Conservation (phyloP, 2,113 vertebrate genomes). For the Ploceus nigricollis region DNA sequence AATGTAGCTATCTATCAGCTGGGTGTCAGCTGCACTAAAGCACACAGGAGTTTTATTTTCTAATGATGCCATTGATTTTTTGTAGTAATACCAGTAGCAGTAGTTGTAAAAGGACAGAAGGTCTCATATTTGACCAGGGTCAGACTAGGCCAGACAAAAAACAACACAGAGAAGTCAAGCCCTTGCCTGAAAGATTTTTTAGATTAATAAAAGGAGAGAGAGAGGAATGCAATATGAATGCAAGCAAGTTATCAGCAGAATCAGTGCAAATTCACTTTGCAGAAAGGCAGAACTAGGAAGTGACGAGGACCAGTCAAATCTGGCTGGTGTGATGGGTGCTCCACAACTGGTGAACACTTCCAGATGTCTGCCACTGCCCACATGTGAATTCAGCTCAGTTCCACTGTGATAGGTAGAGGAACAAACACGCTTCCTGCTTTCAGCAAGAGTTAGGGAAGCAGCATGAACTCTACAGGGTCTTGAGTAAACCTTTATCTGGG, state of each 20-base stretch:
- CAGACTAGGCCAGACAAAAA: background rate
- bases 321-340: background rate
- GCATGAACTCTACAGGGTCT: background rate
- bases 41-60: background rate
- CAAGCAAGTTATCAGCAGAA: background rate
- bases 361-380: fast-evolving
- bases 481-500: background rate
- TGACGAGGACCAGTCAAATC: background rate
- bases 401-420: background rate
- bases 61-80: background rate
- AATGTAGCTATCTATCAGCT: background rate
- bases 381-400: background rate
- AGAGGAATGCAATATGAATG: background rate
- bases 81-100: background rate
- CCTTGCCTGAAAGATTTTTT: background rate
- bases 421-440: background rate
- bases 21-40: background rate
- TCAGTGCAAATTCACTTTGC: background rate
- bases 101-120: background rate
- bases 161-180: background rate
- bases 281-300: background rate
- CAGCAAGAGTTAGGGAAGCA: background rate
- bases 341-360: background rate
- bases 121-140: background rate
- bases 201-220: background rate